Evolutionary conservation across 30 jellyfish, hydroid and myxozoan species (phyloP), one percentile per base, ranked within the genome.

Genomic region (Cassiopea andromeda): DNA sequence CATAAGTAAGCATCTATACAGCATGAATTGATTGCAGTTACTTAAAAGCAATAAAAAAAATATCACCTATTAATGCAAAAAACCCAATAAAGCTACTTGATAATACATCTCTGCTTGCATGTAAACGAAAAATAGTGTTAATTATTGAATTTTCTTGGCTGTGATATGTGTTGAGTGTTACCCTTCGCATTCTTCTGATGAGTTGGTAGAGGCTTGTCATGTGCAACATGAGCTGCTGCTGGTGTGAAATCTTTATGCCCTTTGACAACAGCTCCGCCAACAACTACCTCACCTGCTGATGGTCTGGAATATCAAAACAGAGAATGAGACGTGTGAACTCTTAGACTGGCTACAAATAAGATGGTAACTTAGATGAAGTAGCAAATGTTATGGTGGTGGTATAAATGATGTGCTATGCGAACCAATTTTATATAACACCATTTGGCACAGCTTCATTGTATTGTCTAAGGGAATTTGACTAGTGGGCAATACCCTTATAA

Each of bases 151-250:
- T 94, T 94, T 48, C 97, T 87, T 85, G 99, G 99, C 73, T 95
- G 99, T 16, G 78, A 69, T 1, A 95, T 44, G 75, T 76, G 96
- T 19, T 66, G 72, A 38, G 83, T 75, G 9, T 89, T 84, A 2
- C 96, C 96, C 44, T 61, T 80, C 38, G 44, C 59, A 1, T 85
- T 94, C 72, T 95, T 95, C 75, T 96, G 98, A 68, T 91, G 95
- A 2, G 98, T 87, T 47, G 99, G 99, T 77, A 87, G 38, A 48
- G 99, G 99, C 91, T 96, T 96, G 73, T 92, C 92, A 85, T 96
- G 99, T 1, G 99, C 98, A 44, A 89, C 97, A 64, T 81, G 92
- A 4, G 73, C 96, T 64, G 99, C 99, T 0, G 89, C 97, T 15
- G 97, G 89, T 1, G 99, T 68, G 92, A 82, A 87, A 81, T 96